These are phyloP conservation scores for Drosophila dives DNA, from an alignment of 2,888 invertebrate genomes.

Conservation along the genomic window DNA sequence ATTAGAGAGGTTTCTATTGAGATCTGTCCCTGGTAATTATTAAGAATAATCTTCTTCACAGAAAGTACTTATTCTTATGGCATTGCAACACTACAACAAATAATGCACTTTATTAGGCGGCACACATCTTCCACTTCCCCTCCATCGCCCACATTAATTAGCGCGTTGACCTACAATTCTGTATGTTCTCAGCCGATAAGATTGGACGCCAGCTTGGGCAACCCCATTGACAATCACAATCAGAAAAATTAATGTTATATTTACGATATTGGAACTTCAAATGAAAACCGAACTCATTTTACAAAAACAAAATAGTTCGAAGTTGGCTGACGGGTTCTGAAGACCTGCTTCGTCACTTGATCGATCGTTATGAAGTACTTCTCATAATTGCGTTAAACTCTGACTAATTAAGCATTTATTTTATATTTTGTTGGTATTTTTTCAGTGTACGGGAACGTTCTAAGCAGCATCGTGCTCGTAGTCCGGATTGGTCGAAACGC, in stretches of 20 bases:
- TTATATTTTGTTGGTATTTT: conserved; percentile 27
- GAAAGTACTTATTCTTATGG: conserved; percentile 7
- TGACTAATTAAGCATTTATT: conserved; percentile 3
- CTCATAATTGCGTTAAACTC: background rate
- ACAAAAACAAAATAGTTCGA: conserved; percentile 22
- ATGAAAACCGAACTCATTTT: background rate
- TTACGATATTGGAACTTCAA: conserved; percentile 17
- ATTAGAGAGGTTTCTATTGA: conserved; percentile 8
- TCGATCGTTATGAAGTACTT: conserved; percentile 42
- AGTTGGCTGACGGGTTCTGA: conserved; percentile 10
- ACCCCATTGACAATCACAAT: conserved; percentile 8
- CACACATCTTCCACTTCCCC: background rate
- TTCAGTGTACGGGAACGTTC: conserved; percentile 83
- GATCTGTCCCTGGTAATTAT: conserved; percentile 3
- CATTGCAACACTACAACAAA: conserved; percentile 27
- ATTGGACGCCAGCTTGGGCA: conserved; percentile 32
- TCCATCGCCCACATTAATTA: conserved; percentile 36
- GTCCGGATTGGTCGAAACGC: conserved; percentile 84
- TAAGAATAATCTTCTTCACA: conserved; percentile 16
- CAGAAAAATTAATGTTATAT: background rate
- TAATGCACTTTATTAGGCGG: conserved; percentile 18
- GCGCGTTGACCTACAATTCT: conserved; percentile 52
- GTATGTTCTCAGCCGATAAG: conserved; percentile 53
- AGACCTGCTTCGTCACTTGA: conserved; percentile 27
- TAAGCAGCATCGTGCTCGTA: conserved; percentile 83